phyloP scores from a whole-genome alignment of 2,888 invertebrate genomes.

The Tachina lurida region DNA sequence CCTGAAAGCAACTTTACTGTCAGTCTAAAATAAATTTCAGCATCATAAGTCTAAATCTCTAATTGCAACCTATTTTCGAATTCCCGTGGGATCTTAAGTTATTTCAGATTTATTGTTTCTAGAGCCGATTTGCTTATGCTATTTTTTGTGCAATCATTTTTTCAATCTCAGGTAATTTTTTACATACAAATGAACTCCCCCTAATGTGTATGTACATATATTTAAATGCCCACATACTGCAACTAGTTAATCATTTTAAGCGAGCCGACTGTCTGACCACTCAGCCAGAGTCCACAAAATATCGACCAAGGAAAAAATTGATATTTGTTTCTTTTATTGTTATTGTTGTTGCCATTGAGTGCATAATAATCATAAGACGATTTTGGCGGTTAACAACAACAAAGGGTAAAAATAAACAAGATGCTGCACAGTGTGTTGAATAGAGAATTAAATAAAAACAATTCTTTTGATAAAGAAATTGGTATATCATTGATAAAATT shows the following conservation, averaged over 20 bases:
- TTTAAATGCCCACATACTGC: background rate
- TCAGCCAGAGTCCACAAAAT: slow-evolving; percentile 31
- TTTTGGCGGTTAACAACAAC: slow-evolving; percentile 53
- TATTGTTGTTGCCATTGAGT: slow-evolving; percentile 43
- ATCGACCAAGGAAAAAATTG: slow-evolving; percentile 28
- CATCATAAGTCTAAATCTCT: no score
- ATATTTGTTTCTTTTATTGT: slow-evolving; percentile 32
- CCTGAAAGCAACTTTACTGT: no score
- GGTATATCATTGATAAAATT: no score
- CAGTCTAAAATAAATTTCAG: no score
- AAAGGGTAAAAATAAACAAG: slow-evolving; percentile 29
- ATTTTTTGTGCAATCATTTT: no score
- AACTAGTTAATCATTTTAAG: slow-evolving; percentile 19
- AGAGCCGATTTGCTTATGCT: no score
- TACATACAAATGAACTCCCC: no score
- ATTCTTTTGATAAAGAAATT: no score
- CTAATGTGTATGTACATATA: background rate
- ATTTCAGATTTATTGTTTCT: no score
- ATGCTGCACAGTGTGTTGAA: slow-evolving; percentile 12
- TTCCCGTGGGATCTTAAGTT: no score
- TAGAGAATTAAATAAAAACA: background rate
- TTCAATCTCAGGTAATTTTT: no score
- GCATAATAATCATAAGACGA: slow-evolving; percentile 47
- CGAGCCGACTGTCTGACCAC: background rate
- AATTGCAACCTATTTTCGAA: no score